These are phyloP conservation scores for Lophochroa leadbeateri DNA, from an alignment of 2,113 vertebrate species.

Conservation along the genomic window DNA sequence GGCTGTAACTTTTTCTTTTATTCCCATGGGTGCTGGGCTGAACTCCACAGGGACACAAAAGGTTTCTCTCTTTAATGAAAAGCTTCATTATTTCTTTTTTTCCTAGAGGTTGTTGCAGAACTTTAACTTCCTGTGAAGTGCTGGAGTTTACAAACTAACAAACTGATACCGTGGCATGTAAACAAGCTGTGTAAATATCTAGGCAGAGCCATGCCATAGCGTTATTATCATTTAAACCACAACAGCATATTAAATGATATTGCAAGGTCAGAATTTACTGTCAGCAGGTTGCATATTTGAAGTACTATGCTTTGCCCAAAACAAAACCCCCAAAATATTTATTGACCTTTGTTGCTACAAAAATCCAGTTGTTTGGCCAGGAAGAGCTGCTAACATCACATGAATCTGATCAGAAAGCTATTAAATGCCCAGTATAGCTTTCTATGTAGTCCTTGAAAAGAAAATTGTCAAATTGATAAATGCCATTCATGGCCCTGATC, in stretches of 20 bases:
- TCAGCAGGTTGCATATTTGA: background rate
- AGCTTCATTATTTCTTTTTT: background rate
- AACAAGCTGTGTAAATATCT: slow-evolving; percentile 20
- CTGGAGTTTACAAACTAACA: background rate
- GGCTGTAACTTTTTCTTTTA: background rate
- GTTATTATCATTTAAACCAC: background rate
- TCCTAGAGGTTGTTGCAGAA: background rate
- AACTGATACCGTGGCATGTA: background rate
- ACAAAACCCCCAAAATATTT: background rate
- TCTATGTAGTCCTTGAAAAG: background rate
- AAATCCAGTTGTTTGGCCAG: background rate
- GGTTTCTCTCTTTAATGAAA: background rate
- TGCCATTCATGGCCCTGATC: background rate
- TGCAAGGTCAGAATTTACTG: background rate
- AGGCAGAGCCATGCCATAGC: background rate
- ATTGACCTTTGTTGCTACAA: background rate
- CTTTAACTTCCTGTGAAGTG: background rate
- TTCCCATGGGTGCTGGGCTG: background rate
- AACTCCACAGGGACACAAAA: background rate
- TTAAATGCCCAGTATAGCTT: background rate
- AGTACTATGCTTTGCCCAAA: background rate
- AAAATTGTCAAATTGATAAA: background rate
- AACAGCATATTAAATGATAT: background rate
- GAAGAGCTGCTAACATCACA: background rate
- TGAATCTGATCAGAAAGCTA: background rate